These are phyloP conservation scores for Argynnis bischoffii DNA, from an alignment of 2,888 invertebrate genomes.

Conservation along the genomic window DNA sequence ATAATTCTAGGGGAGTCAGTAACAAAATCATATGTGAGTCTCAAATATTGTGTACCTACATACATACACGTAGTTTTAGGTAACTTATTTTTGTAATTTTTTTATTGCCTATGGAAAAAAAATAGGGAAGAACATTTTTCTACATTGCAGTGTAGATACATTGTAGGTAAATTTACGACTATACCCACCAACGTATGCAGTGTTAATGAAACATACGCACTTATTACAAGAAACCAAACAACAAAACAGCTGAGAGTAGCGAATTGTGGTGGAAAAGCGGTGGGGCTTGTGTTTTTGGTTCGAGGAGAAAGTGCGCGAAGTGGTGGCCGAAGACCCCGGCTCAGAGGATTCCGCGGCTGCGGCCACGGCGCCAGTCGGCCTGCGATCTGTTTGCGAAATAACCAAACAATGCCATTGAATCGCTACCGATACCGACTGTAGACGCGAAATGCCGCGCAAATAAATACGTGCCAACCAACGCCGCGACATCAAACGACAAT, in stretches of 20 bases:
- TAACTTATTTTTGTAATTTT: too few relatives aligned
- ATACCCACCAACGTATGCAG: background rate
- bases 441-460: constrained; percentile 73
- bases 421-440: constrained; percentile 67
- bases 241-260: constrained; percentile 35
- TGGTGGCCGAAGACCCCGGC: constrained; percentile 71
- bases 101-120: too few relatives aligned
- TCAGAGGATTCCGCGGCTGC: constrained; percentile 72
- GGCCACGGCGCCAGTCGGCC: constrained; percentile 77
- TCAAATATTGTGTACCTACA: too few relatives aligned
- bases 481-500: constrained; percentile 62
- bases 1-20: too few relatives aligned
- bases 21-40: too few relatives aligned
- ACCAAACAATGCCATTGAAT: constrained; percentile 75
- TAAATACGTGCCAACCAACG: constrained; percentile 62
- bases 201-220: constrained; percentile 4
- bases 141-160: too few relatives aligned
- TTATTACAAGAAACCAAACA: constrained; percentile 25
- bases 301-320: constrained; percentile 74
- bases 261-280: constrained; percentile 40
- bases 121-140: too few relatives aligned
- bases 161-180: too few relatives aligned
- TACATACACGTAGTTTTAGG: too few relatives aligned
- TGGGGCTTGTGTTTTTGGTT: constrained; percentile 61
- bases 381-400: constrained; percentile 72